These are phyloP conservation scores for Dilophus febrilis DNA, from an alignment of 2,888 invertebrate genomes.

Conservation along the genomic window DNA sequence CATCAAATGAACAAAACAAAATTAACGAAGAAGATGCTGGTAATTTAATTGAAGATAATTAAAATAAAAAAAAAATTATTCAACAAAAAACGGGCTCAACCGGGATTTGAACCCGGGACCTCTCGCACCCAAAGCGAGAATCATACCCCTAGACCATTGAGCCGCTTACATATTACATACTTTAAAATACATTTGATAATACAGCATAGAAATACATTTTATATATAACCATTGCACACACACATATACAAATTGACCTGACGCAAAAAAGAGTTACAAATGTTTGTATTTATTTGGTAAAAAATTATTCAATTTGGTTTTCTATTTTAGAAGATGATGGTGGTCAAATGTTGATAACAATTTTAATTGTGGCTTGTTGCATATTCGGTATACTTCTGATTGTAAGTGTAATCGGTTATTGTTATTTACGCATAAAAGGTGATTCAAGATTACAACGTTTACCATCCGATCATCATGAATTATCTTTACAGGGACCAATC, in stretches of 20 bases:
- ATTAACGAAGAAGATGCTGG: background rate
- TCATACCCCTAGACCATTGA: slow-evolving; percentile 42
- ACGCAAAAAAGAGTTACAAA: too few relatives aligned
- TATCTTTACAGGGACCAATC: slow-evolving; percentile 62
- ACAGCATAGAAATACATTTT: too few relatives aligned
- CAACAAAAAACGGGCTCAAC: slow-evolving; percentile 37
- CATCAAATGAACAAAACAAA: slow-evolving; percentile 12
- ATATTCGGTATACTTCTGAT: slow-evolving; percentile 46
- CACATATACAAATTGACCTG: too few relatives aligned
- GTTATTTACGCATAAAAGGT: slow-evolving; percentile 29
- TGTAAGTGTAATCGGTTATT: slow-evolving; percentile 39
- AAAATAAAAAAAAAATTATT: background rate
- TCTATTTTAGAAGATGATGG: slow-evolving; percentile 31
- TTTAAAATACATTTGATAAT: too few relatives aligned
- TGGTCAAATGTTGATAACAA: slow-evolving; percentile 26
- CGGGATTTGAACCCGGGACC: slow-evolving; percentile 46
- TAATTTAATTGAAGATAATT: background rate
- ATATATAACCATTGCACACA: too few relatives aligned
- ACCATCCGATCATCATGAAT: slow-evolving; percentile 41
- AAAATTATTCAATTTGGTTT: too few relatives aligned
- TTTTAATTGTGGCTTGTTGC: slow-evolving; percentile 45
- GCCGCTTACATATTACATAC: slow-evolving; percentile 19
- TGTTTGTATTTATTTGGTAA: too few relatives aligned
- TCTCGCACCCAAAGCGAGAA: slow-evolving; percentile 45
- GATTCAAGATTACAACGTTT: slow-evolving; percentile 27